Base-by-base conservation (phyloP, 1,140 invertebrate species). In the Nomia melanderi region DNA sequence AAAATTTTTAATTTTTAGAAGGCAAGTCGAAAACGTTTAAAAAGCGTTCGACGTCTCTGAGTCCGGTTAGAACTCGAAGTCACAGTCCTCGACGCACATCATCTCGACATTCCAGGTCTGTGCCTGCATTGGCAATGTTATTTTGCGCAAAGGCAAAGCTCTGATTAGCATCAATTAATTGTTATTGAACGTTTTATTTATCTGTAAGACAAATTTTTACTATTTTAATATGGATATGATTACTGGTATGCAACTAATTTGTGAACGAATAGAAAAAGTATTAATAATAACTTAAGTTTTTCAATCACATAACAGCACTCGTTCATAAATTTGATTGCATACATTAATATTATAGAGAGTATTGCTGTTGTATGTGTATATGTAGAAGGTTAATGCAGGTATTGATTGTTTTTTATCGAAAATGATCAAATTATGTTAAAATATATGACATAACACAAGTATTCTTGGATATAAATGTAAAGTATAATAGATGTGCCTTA, bases 1-100 rank as follows among this genome's bases (percentile, higher is more conserved):
- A 39, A 8, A 12, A 65, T 66, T 47, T 72, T 83, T 81, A 6
- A 72, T 75, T 63, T 67, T 60, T 60, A 66, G 74, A 33, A n/a
- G 60, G 20, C 6, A 76, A 60, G 17, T 33, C 47, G 11, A 57
- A 62, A 39, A 57, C 56, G 23, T 77, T 20, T 4, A 84, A 44
- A 57, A 84, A 57, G 60, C 75, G 62, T 29, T 77, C 77, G 11
- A 33, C 36, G 36, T 77, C 83, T 27, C 53, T 50, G 54, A 81
- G 57, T 62, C 57, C 50, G 41, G 17, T 8, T 25, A 75, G 57
- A 60, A 62, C 25, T n/a, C 79, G 50, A 33, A 69, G 63, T 29
- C 56, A 29, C 27, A 72, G 66, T 54, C 59, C 65, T 11, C 56
- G 11, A 73, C 53, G 47, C 39, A 50, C 27, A 12, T 67, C 56